Conservation (phyloP, 1,140 invertebrate species). For the Megalopta genalis region DNA sequence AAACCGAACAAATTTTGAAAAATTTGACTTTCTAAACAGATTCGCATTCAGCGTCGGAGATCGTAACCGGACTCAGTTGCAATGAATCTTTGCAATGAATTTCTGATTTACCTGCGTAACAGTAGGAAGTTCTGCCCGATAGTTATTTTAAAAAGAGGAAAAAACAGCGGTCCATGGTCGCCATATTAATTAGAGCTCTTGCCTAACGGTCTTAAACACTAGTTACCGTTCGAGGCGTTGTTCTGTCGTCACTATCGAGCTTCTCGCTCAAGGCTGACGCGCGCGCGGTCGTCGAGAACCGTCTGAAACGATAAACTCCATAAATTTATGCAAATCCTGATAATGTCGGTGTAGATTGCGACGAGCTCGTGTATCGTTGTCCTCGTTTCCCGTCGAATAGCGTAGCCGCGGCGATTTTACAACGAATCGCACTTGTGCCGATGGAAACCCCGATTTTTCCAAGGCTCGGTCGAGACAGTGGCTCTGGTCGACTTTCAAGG, state of each 20-base stretch:
- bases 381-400: background rate
- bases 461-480: background rate
- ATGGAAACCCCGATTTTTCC: background rate
- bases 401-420: background rate
- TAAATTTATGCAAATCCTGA: background rate
- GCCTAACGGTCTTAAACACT: too few species aligned
- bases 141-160: too few species aligned
- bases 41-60: too few species aligned
- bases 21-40: too few species aligned
- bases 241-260: background rate
- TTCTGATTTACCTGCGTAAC: too few species aligned
- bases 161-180: too few species aligned
- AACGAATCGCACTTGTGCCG: too few species aligned
- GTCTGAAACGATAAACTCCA: background rate
- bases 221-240: background rate
- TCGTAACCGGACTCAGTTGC: too few species aligned
- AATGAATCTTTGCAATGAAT: too few species aligned
- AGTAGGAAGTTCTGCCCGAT: too few species aligned
- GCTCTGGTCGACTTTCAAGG: background rate
- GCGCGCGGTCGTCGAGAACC: background rate
- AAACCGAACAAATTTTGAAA: too few species aligned
- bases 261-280: background rate
- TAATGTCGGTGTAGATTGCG: background rate
- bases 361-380: background rate
- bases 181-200: too few species aligned